A percentile compares a stretch with the other conserved stretches of the same genome.
phyloP scores from a whole-genome alignment of 2,113 vertebrate species.

The Cromileptes altivelis region DNA sequence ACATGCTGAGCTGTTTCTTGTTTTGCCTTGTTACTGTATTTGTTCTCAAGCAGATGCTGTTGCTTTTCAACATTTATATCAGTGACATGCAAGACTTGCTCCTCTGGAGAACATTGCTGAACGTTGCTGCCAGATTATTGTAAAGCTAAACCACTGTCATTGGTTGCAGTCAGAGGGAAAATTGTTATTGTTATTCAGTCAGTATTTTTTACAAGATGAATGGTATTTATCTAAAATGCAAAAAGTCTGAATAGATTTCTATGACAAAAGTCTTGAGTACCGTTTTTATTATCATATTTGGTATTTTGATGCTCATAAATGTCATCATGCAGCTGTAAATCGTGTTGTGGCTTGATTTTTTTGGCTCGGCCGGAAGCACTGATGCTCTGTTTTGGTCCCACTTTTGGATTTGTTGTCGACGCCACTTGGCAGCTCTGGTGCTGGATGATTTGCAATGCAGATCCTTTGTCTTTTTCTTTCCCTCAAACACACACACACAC shows the following conservation, averaged over 20 bases:
- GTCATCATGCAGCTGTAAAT: background rate
- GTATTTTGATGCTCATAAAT: constrained; percentile 20
- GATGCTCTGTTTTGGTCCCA: constrained; percentile 19
- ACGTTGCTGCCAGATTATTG: background rate
- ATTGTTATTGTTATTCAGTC: constrained; percentile 25
- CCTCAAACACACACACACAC: background rate
- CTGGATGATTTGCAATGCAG: constrained; percentile 61
- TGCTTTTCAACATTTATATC: constrained; percentile 3
- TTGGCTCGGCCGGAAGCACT: background rate
- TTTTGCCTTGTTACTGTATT: background rate
- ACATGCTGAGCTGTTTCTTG: constrained; percentile 4
- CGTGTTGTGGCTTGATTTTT: background rate
- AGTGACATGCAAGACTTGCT: background rate
- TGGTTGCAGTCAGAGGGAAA: background rate
- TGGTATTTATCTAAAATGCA: background rate
- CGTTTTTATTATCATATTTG: constrained; percentile 25
- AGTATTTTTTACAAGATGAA: background rate
- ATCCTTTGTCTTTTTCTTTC: constrained; percentile 26
- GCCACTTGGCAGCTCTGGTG: constrained; percentile 43
- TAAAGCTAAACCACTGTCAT: constrained; percentile 11
- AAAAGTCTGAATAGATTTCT: background rate
- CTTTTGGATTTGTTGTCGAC: constrained; percentile 36
- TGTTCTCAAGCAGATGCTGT: background rate
- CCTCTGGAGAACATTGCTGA: constrained; percentile 8
- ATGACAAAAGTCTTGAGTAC: background rate